Evolutionary conservation across 35 echinoderm and acorn worm genomes (phyloP).

Genomic region (Patiria miniata): DNA sequence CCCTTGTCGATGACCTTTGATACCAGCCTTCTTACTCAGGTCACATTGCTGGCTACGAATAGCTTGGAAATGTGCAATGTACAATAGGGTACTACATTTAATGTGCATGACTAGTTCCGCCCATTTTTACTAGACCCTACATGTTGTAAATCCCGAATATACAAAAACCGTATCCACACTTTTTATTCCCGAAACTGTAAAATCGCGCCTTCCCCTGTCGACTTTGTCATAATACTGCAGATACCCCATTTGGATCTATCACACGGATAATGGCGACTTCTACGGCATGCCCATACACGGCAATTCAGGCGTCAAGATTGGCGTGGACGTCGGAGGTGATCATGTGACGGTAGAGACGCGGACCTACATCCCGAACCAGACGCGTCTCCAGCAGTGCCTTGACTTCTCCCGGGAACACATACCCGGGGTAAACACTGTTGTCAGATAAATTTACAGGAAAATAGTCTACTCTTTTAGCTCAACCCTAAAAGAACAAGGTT

Average conservation of each 20-base stretch:
- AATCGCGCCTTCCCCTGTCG: too few relatives aligned
- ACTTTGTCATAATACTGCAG: slow-evolving; percentile 1
- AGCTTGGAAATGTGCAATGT: too few relatives aligned
- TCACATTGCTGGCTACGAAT: too few relatives aligned
- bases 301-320: slow-evolving; percentile 83
- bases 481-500: neutral
- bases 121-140: too few relatives aligned
- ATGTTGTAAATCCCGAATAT: too few relatives aligned
- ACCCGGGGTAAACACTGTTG: slow-evolving; percentile 64
- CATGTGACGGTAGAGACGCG: slow-evolving; percentile 64
- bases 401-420: slow-evolving; percentile 65
- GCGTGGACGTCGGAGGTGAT: slow-evolving; percentile 75
- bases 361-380: slow-evolving; percentile 68
- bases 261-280: neutral
- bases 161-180: too few relatives aligned
- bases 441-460: neutral
- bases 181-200: too few relatives aligned
- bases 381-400: slow-evolving; percentile 22
- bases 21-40: too few relatives aligned
- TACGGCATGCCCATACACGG: slow-evolving; percentile 72
- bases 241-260: slow-evolving; percentile 59
- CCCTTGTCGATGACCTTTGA: too few relatives aligned
- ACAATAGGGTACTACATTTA: too few relatives aligned
- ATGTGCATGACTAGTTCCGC: too few relatives aligned
- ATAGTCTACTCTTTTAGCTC: neutral